Evolutionary conservation across 2,113 vertebrate genomes (phyloP), one percentile per base, ranked within the genome.

Genomic region (Cettia cetti): DNA sequence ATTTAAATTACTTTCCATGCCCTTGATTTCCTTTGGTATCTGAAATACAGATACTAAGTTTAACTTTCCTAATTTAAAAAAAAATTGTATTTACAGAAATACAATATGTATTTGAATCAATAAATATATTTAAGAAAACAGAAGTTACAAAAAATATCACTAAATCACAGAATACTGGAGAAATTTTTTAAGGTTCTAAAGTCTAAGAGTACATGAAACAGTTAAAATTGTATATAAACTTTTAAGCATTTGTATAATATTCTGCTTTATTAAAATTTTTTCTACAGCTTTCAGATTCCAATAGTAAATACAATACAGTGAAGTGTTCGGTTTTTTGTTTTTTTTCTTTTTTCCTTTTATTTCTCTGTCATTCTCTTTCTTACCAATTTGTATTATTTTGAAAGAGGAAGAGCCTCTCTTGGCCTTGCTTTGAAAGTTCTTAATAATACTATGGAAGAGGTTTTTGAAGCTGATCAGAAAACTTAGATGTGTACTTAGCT

Each of bases 291-390:
- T 70, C 53, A 74, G 20, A 42, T 9, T 88, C 3, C 14, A 75
- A 12, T 11, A 37, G 9, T 56, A 82, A 59, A 60, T 39, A 69
- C 2, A 65, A 8, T 37, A 18, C 8, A 61, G 11, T 20, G 30
- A 69, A 45, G 2, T 2, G 4, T 39, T 64, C 33, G 6, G 2
- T 30, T 63, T 71, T 53, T 77, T n/a, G 1, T 5, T 57, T 35
- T 31, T n/a, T 31, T 39, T 22, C 10, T 30, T 8, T 22, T 19
- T 40, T 21, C 1, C 21, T 16, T 20, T 40, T 64, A 54, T 47
- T 39, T 13, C 7, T 19, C 3, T 0, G 1, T 8, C 2, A 2
- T 57, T 27, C 6, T 37, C 8, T 30, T 71, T 82, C 8, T 91
- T 79, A 68, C 31, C 6, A 45, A 24, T 89, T 64, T 33, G 4